Percentiles rank a stretch among this genome's conserved stretches.
phyloP scores from a whole-genome alignment of 1,140 invertebrate species.

The Eriosoma lanigerum region DNA sequence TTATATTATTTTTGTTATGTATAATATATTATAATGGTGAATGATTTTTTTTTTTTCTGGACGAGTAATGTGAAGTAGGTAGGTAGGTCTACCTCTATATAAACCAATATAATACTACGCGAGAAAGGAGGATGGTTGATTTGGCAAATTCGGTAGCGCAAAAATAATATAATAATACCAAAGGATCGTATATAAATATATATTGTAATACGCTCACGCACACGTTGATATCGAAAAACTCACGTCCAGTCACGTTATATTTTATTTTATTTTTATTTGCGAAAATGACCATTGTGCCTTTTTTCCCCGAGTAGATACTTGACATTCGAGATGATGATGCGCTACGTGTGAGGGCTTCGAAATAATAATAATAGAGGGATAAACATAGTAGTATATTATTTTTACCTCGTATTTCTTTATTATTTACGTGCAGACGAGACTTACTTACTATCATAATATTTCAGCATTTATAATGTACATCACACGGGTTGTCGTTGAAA shows the following conservation, averaged over 20 bases:
- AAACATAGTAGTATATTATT: constrained; percentile 31
- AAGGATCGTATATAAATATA: background rate
- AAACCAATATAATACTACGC: no score
- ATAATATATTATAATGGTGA: background rate
- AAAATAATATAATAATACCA: constrained; percentile 48
- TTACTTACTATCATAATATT: no score
- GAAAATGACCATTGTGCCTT: constrained; percentile 31
- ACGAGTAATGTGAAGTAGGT: constrained; percentile 18
- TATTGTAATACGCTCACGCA: background rate
- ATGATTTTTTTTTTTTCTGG: constrained; percentile 31
- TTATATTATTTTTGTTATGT: constrained; percentile 33
- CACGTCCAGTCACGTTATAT: constrained; percentile 4
- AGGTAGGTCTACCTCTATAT: background rate
- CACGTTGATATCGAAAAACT: background rate
- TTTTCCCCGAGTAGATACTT: background rate
- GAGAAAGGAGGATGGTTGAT: constrained; percentile 23
- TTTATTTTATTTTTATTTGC: constrained; percentile 24
- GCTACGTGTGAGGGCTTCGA: constrained; percentile 39
- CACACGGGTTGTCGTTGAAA: no score
- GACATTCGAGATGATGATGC: constrained; percentile 17
- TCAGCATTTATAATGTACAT: no score
- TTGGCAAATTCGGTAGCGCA: constrained; percentile 45
- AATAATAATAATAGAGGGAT: constrained; percentile 28
- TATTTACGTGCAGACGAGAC: no score
- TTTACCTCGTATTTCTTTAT: constrained; percentile 15